phyloP scores from a whole-genome alignment of 2,888 invertebrate genomes.

The Drosophila helvetica region DNA sequence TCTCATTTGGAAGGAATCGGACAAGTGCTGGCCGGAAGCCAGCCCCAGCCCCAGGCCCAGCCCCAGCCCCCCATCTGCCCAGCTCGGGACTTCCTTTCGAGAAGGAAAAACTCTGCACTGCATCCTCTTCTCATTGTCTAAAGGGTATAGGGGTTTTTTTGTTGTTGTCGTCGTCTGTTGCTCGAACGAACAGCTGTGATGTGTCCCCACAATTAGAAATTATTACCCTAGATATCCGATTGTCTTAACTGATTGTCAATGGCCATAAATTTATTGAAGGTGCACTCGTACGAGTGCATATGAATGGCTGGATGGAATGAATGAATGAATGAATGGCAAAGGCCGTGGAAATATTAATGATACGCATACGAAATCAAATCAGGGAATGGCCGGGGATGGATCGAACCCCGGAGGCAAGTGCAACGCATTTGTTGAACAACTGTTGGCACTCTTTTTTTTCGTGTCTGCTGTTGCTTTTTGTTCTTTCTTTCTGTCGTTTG shows the following conservation, averaged over 20 bases:
- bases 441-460: conserved; percentile 22
- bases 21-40: background rate
- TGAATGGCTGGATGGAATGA: conserved; percentile 26
- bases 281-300: conserved; percentile 1
- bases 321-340: conserved; percentile 30
- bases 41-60: conserved; percentile 8
- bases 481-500: conserved; percentile 9
- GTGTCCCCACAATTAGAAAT: conserved; percentile 70
- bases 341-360: conserved; percentile 66
- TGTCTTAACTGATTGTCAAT: conserved; percentile 78
- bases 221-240: conserved; percentile 79
- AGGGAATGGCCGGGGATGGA: conserved; percentile 29
- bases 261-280: conserved; percentile 66
- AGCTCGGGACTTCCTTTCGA: conserved; percentile 36
- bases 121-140: conserved; percentile 59
- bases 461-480: conserved; percentile 6
- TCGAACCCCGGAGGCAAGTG: conserved; percentile 35
- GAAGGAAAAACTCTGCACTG: conserved; percentile 54
- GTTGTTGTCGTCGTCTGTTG: conserved; percentile 1
- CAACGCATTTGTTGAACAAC: conserved; percentile 59
- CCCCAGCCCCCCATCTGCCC: conserved; percentile 16
- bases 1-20: conserved; percentile 9
- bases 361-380: conserved; percentile 66
- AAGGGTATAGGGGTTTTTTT: conserved; percentile 7
- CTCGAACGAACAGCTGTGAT: conserved; percentile 55